Conservation (phyloP, 1,140 invertebrate genomes). For the Magallana gigas region DNA sequence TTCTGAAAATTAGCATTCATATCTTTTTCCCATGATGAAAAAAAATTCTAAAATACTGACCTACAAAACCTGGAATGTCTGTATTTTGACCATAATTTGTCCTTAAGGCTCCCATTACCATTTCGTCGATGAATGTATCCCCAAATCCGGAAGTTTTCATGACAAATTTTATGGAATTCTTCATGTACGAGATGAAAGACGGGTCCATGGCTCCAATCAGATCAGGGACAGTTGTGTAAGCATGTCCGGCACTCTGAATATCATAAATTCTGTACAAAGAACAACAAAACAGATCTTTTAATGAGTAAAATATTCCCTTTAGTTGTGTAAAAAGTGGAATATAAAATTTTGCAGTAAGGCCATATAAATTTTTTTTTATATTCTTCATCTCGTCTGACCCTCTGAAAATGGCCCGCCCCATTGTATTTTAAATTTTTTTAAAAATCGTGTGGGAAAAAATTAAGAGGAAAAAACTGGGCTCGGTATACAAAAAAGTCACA, state of each 20-base stretch:
- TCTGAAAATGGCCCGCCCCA: no score
- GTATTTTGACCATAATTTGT: slow-evolving; percentile 85
- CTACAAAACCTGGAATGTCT: slow-evolving; percentile 83
- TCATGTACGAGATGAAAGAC: slow-evolving; percentile 80
- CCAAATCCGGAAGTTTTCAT: slow-evolving; percentile 80
- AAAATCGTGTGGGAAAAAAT: no score
- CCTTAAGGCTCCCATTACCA: slow-evolving; percentile 81
- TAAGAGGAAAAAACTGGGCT: no score
- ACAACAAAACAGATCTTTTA: background rate
- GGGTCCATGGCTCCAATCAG: slow-evolving; percentile 82
- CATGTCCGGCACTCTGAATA: slow-evolving; percentile 80
- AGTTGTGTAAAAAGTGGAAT: no score
- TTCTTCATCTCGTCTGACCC: no score
- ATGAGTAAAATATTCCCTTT: no score
- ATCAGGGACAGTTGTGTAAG: slow-evolving; percentile 81
- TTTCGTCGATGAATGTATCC: slow-evolving; percentile 81
- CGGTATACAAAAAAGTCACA: no score
- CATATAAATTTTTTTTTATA: no score
- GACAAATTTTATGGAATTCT: slow-evolving; percentile 77
- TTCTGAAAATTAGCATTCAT: no score
- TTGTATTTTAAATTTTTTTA: no score
- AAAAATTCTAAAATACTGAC: slow-evolving; percentile 72
- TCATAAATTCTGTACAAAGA: slow-evolving; percentile 82
- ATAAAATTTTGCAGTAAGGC: no score
- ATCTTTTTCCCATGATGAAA: no score